Evolutionary conservation across 2,888 invertebrate species (phyloP).

Genomic region (Camponotus fellah): DNA sequence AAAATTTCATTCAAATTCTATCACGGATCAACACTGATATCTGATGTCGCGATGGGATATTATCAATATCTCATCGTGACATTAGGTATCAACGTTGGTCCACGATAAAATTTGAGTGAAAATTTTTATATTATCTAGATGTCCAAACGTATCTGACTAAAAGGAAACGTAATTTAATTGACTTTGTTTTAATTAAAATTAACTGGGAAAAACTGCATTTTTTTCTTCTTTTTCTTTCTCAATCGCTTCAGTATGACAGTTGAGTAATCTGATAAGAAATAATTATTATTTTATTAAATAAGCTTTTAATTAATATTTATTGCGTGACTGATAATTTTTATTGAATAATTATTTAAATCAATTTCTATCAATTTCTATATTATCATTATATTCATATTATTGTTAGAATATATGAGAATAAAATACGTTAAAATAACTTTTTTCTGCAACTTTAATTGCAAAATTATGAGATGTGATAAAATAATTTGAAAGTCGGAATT

Average conservation of each 20-base stretch:
- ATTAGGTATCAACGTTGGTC: slow-evolving; percentile 37
- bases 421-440: neutral
- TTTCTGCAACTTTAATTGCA: neutral
- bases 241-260: neutral
- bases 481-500: neutral
- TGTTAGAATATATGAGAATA: neutral
- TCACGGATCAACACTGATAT: too few species aligned
- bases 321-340: neutral
- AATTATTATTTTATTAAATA: neutral
- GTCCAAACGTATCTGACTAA: neutral
- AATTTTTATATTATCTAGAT: neutral
- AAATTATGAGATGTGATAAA: neutral
- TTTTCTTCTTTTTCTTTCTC: neutral
- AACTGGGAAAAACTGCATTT: neutral
- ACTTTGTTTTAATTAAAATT: neutral
- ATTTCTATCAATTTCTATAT: neutral
- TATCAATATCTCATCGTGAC: slow-evolving; percentile 25
- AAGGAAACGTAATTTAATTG: slow-evolving; percentile 1
- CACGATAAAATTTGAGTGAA: neutral
- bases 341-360: neutral
- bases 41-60: neutral
- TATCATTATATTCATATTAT: neutral
- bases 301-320: neutral
- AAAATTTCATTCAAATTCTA: too few species aligned
- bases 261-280: neutral